Evolutionary conservation across 1,140 invertebrate species (phyloP).

Genomic region (Nymphalis io): DNA sequence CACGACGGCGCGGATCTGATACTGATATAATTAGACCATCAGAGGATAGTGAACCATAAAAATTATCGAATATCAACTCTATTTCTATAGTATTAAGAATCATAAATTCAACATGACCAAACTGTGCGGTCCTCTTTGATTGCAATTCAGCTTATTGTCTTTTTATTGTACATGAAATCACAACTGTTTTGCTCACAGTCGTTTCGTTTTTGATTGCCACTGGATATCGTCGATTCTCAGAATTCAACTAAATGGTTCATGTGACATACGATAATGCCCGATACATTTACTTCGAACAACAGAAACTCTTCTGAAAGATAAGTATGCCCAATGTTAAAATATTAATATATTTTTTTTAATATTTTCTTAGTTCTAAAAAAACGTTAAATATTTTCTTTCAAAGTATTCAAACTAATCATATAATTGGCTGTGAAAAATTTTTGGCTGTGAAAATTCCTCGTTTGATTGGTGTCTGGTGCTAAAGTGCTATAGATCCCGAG

Average conservation of each 20-base stretch:
- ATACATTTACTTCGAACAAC: no score
- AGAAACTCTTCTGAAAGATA: no score
- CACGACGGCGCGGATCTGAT: background rate
- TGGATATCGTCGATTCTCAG: conserved; percentile 17
- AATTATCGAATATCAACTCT: background rate
- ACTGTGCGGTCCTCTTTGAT: conserved; percentile 18
- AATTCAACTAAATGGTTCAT: conserved; percentile 11
- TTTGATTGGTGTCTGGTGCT: no score
- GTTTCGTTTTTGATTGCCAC: conserved; percentile 34
- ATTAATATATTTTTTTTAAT: no score
- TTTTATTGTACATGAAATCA: conserved; percentile 41
- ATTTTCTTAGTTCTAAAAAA: no score
- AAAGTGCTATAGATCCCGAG: no score
- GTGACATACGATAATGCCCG: no score
- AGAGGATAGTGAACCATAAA: background rate
- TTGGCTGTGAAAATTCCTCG: no score
- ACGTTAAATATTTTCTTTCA: no score
- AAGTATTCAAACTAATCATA: no score
- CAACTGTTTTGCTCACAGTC: conserved; percentile 27
- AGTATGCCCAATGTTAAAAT: no score
- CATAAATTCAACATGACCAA: background rate
- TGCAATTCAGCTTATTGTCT: conserved; percentile 28
- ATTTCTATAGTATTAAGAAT: background rate
- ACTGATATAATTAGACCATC: conserved; percentile 5
- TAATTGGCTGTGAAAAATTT: no score